A percentile compares a stretch with the other conserved stretches of the same genome.
Conservation (phyloP, 2,888 invertebrate genomes). For the Drosophila quasianomalipes region DNA sequence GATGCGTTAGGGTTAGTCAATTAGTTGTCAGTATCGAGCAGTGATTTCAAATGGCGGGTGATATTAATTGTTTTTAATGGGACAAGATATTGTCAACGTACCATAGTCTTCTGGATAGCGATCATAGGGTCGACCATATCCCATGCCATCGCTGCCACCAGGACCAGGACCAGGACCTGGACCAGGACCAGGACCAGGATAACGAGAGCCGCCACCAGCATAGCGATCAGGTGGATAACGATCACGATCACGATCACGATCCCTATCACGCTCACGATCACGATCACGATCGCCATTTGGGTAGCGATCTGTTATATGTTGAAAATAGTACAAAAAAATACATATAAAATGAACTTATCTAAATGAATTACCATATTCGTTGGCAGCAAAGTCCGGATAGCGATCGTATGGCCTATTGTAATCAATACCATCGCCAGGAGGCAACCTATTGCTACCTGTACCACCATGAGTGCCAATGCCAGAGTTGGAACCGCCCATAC, state of each 20-base stretch:
- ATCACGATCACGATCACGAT: slow-evolving; percentile 46
- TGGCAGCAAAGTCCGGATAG: slow-evolving; percentile 73
- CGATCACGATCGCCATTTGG: slow-evolving; percentile 34
- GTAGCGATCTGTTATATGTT: slow-evolving; percentile 39
- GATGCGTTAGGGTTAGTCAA: slow-evolving; percentile 71
- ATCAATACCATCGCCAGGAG: slow-evolving; percentile 76
- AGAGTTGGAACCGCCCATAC: slow-evolving; percentile 82
- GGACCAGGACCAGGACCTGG: slow-evolving; percentile 73
- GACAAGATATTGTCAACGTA: slow-evolving; percentile 35
- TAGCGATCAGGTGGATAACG: slow-evolving; percentile 62
- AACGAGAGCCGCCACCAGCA: slow-evolving; percentile 79
- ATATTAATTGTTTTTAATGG: slow-evolving; percentile 47
- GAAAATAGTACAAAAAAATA: neutral
- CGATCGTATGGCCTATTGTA: slow-evolving; percentile 84
- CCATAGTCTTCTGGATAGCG: slow-evolving; percentile 82
- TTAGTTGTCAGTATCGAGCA: slow-evolving; percentile 75
- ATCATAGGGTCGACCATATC: slow-evolving; percentile 82
- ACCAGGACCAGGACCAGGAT: slow-evolving; percentile 85
- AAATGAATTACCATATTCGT: slow-evolving; percentile 79
- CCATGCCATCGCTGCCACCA: slow-evolving; percentile 67
- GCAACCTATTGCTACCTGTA: slow-evolving; percentile 69
- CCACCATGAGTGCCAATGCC: slow-evolving; percentile 78
- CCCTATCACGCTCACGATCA: slow-evolving; percentile 34
- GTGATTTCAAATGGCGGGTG: slow-evolving; percentile 46
- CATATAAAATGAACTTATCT: neutral